These are phyloP conservation scores for Drosophila prolongata DNA, from an alignment of 2,888 invertebrate genomes.

Conservation along the genomic window DNA sequence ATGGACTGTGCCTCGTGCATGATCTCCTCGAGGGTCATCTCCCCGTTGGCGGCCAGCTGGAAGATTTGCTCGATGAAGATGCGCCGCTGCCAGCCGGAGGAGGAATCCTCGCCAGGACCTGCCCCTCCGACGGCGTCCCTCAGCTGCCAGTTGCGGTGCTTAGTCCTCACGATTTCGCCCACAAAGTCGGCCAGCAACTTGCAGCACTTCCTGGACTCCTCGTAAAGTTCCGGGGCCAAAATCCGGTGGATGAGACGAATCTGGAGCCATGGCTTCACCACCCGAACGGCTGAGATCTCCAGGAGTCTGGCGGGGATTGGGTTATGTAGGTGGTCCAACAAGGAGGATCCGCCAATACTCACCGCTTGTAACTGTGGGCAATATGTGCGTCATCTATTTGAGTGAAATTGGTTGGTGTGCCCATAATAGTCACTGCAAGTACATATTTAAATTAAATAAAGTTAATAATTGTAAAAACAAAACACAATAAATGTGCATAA, in stretches of 20 bases:
- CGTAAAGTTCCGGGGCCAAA: constrained; percentile 72
- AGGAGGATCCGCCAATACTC: constrained; percentile 22
- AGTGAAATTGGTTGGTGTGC: constrained; percentile 80
- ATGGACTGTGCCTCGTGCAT: constrained; percentile 83
- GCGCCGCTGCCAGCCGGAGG: constrained; percentile 69
- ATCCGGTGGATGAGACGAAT: constrained; percentile 81
- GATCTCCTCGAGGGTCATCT: constrained; percentile 80
- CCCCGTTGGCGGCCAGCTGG: constrained; percentile 81
- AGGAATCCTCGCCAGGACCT: constrained; percentile 38
- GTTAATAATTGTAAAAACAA: neutral
- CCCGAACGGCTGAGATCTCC: constrained; percentile 81
- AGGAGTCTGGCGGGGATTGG: constrained; percentile 59
- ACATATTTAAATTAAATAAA: neutral
- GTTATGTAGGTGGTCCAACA: neutral
- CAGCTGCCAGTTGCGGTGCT: constrained; percentile 79
- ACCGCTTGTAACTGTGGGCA: constrained; percentile 81
- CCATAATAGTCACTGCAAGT: constrained; percentile 82
- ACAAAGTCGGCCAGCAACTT: constrained; percentile 80
- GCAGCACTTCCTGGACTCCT: constrained; percentile 68
- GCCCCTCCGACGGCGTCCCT: constrained; percentile 3
- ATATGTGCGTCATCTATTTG: constrained; percentile 79
- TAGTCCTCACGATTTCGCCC: constrained; percentile 77
- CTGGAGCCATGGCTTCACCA: constrained; percentile 83
- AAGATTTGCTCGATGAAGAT: constrained; percentile 83
- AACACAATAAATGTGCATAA: neutral